Percentiles rank a stretch among this genome's conserved stretches.
phyloP scores from a whole-genome alignment of 2,888 invertebrate genomes.

The Amphipyra berbera region DNA sequence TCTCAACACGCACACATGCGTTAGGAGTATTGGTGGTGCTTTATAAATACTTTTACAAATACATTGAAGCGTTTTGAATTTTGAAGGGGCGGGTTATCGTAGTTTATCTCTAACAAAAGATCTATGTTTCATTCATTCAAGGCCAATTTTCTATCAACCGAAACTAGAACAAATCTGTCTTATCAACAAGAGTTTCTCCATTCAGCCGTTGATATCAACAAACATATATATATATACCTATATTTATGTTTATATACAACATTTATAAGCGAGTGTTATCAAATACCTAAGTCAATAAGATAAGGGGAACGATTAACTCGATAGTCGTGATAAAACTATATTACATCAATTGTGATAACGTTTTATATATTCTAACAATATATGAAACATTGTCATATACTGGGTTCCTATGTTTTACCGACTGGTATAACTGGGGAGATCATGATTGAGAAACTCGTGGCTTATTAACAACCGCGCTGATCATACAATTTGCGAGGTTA shows the following conservation, averaged over 20 bases:
- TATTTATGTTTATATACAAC: conserved; percentile 22
- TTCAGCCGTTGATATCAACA: conserved; percentile 15
- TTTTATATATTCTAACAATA: background rate
- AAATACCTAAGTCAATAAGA: conserved; percentile 44
- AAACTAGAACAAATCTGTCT: background rate
- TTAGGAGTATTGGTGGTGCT: too few relatives aligned
- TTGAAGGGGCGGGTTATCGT: too few relatives aligned
- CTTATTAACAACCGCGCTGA: too few relatives aligned
- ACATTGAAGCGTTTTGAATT: too few relatives aligned
- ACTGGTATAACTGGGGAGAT: too few relatives aligned
- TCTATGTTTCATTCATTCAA: background rate
- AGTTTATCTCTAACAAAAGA: too few relatives aligned
- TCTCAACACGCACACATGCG: too few relatives aligned
- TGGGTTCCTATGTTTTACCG: too few relatives aligned
- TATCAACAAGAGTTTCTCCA: conserved; percentile 15
- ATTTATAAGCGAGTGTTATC: conserved; percentile 38
- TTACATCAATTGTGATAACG: conserved; percentile 31
- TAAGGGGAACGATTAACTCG: conserved; percentile 51
- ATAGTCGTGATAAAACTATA: conserved; percentile 45
- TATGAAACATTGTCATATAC: too few relatives aligned
- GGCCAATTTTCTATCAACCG: background rate
- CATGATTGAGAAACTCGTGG: too few relatives aligned
- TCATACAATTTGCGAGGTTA: too few relatives aligned
- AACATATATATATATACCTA: conserved; percentile 28
- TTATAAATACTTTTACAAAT: too few relatives aligned